These are phyloP conservation scores for Perca schrenkii DNA, from an alignment of 2,113 vertebrate species.

Conservation along the genomic window DNA sequence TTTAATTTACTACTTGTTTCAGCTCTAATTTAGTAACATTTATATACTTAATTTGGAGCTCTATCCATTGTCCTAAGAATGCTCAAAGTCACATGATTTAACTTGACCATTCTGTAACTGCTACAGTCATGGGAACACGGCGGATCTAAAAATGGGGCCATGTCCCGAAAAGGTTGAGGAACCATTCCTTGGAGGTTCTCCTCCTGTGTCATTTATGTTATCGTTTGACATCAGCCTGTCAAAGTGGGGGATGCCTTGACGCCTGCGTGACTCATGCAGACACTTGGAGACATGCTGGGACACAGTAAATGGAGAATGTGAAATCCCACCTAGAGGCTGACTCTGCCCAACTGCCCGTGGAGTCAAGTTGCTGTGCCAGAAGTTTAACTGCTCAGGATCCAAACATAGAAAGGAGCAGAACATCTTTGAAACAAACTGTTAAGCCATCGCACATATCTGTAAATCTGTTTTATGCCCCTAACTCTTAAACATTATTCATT, in stretches of 20 bases:
- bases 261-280: slow-evolving; percentile 49
- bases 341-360: slow-evolving; percentile 62
- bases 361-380: slow-evolving; percentile 62
- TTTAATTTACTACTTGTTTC: not conserved
- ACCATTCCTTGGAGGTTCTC: slow-evolving; percentile 27
- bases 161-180: slow-evolving; percentile 38
- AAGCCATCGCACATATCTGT: slow-evolving; percentile 24
- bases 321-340: slow-evolving; percentile 75
- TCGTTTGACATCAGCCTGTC: slow-evolving; percentile 61
- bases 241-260: slow-evolving; percentile 25
- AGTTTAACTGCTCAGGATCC: slow-evolving; percentile 57
- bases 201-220: slow-evolving; percentile 42
- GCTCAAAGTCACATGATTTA: slow-evolving; percentile 1
- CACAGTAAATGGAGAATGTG: slow-evolving; percentile 77
- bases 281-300: slow-evolving; percentile 62
- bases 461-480: slow-evolving; percentile 26
- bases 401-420: slow-evolving; percentile 69
- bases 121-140: not conserved
- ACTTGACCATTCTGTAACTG: slow-evolving; percentile 6
- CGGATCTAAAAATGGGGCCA: slow-evolving; percentile 20
- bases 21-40: not conserved
- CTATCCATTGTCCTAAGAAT: not conserved
- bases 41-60: not conserved
- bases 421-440: slow-evolving; percentile 43
- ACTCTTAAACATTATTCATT: not conserved